phyloP scores from a whole-genome alignment of 2,113 vertebrate genomes.

The Neodontobutis hainanensis region DNA sequence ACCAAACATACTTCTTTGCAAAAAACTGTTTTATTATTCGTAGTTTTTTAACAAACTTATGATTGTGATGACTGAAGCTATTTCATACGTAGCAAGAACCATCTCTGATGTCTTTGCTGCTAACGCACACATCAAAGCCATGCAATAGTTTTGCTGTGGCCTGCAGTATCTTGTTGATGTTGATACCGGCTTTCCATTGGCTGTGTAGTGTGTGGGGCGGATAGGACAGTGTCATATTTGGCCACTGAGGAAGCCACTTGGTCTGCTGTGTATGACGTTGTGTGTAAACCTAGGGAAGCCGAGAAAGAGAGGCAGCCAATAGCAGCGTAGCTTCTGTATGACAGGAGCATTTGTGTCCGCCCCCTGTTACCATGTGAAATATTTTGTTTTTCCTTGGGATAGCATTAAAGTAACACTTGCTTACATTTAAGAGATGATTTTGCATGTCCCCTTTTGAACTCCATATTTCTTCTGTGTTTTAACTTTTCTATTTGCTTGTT shows the following conservation, averaged over 20 bases:
- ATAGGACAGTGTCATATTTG: slow-evolving; percentile 70
- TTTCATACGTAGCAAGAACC: slow-evolving; percentile 16
- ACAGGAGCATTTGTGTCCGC: slow-evolving; percentile 61
- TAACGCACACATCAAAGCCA: slow-evolving; percentile 52
- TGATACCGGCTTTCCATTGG: slow-evolving; percentile 70
- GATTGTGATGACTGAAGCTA: neutral
- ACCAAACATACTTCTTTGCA: neutral
- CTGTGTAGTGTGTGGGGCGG: slow-evolving; percentile 56
- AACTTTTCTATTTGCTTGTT: neutral
- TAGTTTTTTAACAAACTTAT: neutral
- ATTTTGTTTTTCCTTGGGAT: slow-evolving; percentile 42
- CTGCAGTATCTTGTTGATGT: slow-evolving; percentile 75
- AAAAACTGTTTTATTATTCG: neutral
- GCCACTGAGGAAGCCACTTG: slow-evolving; percentile 66
- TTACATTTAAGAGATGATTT: slow-evolving; percentile 14
- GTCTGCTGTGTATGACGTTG: slow-evolving; percentile 54
- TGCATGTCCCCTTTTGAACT: slow-evolving; percentile 5
- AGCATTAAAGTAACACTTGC: slow-evolving; percentile 44
- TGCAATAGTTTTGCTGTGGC: slow-evolving; percentile 60
- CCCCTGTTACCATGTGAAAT: slow-evolving; percentile 80
- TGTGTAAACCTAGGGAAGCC: slow-evolving; percentile 42
- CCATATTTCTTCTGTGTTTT: neutral
- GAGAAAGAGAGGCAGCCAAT: slow-evolving; percentile 69
- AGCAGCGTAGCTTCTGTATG: slow-evolving; percentile 37
- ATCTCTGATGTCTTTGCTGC: slow-evolving; percentile 24